Percentiles rank a stretch among this genome's conserved stretches.
phyloP scores from a whole-genome alignment of 2,888 invertebrate genomes.

The Hermodice carunculata region DNA sequence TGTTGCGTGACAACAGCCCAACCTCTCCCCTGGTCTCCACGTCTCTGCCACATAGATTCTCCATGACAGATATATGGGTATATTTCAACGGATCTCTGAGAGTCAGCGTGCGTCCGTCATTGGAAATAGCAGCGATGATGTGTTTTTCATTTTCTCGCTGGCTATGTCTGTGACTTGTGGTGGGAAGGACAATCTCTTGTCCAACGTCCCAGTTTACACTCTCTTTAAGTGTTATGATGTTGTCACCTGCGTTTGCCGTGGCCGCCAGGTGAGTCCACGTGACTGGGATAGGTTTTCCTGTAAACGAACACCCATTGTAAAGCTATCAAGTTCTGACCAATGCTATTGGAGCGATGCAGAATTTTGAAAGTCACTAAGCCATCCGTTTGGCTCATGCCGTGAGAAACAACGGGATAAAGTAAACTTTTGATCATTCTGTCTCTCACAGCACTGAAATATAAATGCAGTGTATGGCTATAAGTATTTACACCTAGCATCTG shows the following conservation, averaged over 20 bases:
- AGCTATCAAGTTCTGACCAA: no score
- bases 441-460: no score
- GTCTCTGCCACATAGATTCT: slow-evolving; percentile 35
- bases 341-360: no score
- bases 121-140: slow-evolving; percentile 49
- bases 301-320: no score
- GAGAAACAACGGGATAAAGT: no score
- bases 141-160: slow-evolving; percentile 60
- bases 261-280: slow-evolving; percentile 57
- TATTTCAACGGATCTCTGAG: slow-evolving; percentile 34
- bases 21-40: slow-evolving; percentile 62
- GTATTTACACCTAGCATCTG: no score
- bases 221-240: slow-evolving; percentile 44
- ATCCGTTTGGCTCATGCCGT: no score
- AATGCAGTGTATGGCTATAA: no score
- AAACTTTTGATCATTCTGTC: no score
- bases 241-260: slow-evolving; percentile 50
- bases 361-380: no score
- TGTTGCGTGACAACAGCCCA: slow-evolving; percentile 61
- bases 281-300: slow-evolving; percentile 50
- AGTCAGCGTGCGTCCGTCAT: slow-evolving; percentile 50
- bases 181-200: slow-evolving; percentile 63
- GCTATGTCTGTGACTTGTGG: slow-evolving; percentile 57
- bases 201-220: slow-evolving; percentile 57
- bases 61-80: slow-evolving; percentile 51